phyloP scores from a whole-genome alignment of 2,113 vertebrate species.

The Ceratotherium simum region DNA sequence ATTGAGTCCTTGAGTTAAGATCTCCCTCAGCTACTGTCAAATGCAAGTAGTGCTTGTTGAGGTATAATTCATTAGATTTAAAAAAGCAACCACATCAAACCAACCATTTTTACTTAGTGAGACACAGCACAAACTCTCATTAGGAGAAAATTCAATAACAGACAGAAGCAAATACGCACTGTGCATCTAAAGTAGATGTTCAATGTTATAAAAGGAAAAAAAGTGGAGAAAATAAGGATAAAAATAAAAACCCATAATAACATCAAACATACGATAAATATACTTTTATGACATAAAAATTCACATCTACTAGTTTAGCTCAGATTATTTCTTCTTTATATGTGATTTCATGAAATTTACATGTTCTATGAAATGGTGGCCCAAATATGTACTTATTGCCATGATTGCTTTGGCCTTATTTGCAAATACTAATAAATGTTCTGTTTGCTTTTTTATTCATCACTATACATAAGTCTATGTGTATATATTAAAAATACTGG shows the following conservation, averaged over 20 bases:
- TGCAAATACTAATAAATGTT: slow-evolving; percentile 72
- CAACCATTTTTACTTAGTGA: slow-evolving; percentile 64
- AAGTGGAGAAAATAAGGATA: neutral
- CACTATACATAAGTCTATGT: neutral
- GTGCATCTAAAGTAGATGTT: slow-evolving; percentile 41
- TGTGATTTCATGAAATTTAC: slow-evolving; percentile 61
- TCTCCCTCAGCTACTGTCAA: slow-evolving; percentile 68
- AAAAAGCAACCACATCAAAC: slow-evolving; percentile 40
- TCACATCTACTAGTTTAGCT: slow-evolving; percentile 17
- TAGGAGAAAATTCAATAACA: slow-evolving; percentile 72
- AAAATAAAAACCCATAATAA: slow-evolving; percentile 60
- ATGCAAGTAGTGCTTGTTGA: slow-evolving; percentile 45
- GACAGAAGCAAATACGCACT: slow-evolving; percentile 45
- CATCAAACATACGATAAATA: neutral
- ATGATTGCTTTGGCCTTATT: slow-evolving; percentile 62
- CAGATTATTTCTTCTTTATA: slow-evolving; percentile 45
- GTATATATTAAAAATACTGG: slow-evolving; percentile 72
- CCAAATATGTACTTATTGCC: slow-evolving; percentile 74
- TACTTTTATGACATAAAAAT: slow-evolving; percentile 47
- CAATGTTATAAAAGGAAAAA: slow-evolving; percentile 51
- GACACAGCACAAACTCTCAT: slow-evolving; percentile 60
- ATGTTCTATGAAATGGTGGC: slow-evolving; percentile 55
- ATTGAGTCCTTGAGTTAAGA: slow-evolving; percentile 77
- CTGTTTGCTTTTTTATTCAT: slow-evolving; percentile 69
- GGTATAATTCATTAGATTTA: slow-evolving; percentile 66